Base-by-base conservation (phyloP, 92 coral and sea anemone species). In the Montipora capitata region DNA sequence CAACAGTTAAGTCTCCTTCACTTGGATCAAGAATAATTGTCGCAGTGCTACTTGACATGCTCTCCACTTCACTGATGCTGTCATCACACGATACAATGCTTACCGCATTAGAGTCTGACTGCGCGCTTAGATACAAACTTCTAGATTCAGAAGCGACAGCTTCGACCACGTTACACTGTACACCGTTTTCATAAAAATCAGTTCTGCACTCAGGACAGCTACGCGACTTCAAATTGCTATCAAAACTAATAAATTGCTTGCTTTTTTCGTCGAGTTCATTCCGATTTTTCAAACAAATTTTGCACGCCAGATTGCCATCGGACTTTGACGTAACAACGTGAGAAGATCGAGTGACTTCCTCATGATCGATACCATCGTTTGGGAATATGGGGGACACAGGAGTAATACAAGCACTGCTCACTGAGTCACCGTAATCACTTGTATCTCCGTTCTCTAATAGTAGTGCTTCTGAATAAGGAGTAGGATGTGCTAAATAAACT, bases 11-110 rank as follows among this genome's bases (percentile, higher is more conserved):
- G 14, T 91, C 91, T 4, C 76, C 85, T 12, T 88, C 96, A 66
- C 79, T 78, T 43, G 89, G 81, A 5, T 91, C 96, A 7, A 93
- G 94, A 52, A 95, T 89, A 9, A 97, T 79, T 1, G 99, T 97
- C 42, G 94, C 90, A 9, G 95, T 77, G 48, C 99, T 97, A 56
- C 98, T 96, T 0, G 97, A 83, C 95, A 97, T 71, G 52, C 82
- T 89, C 72, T 71, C 87, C 35, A 94, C 16, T 20, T 90, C 96
- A 52, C 75, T 62, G 10, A 56, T 77, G 58, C 76, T 74, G 41
- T 88, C 88, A 62, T 85, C 91, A 9, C 82, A 82, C 7, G 93
- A 83, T 41, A 81, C 73, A 44, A 89, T 57, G 85, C 92, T 84
- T 10, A 85, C 83, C 7, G 69, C 74, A 75, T 71, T 39, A 5